Conservation (phyloP, 2,797 vertebrate species). For the Odontamblyopus lacepedii region DNA sequence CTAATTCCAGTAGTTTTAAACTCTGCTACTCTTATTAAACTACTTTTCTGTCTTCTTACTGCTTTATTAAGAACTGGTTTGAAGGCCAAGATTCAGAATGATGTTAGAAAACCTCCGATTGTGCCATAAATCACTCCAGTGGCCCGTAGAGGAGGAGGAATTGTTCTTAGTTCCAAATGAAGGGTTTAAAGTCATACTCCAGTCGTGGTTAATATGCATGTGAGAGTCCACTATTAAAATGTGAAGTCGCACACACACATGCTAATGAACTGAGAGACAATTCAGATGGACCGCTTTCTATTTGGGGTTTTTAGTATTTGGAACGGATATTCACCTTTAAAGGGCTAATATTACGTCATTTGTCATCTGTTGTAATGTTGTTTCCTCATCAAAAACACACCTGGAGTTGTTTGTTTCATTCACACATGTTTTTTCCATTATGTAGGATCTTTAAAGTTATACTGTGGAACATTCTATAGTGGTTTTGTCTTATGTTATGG, state of each 20-base stretch:
- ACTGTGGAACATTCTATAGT: too few relatives aligned
- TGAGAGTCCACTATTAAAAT: slow-evolving; percentile 3
- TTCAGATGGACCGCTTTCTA: background rate
- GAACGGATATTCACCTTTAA: background rate
- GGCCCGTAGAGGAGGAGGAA: background rate
- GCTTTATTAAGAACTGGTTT: slow-evolving; percentile 29
- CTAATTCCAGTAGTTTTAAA: slow-evolving; percentile 26
- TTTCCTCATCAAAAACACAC: too few relatives aligned
- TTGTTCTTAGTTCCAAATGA: background rate
- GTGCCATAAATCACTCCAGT: slow-evolving; percentile 25
- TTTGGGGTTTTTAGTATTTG: background rate
- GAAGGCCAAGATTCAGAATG: slow-evolving; percentile 1
- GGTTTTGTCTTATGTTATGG: too few relatives aligned
- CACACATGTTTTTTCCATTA: too few relatives aligned
- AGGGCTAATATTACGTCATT: too few relatives aligned
- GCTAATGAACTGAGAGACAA: slow-evolving; percentile 6
- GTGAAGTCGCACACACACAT: slow-evolving; percentile 5
- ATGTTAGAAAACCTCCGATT: slow-evolving; percentile 19
- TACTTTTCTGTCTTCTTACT: slow-evolving; percentile 5
- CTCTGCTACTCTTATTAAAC: slow-evolving; percentile 31
- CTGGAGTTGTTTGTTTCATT: too few relatives aligned
- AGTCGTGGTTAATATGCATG: background rate
- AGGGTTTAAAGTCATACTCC: slow-evolving; percentile 1
- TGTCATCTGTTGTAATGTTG: too few relatives aligned
- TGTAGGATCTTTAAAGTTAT: too few relatives aligned